A percentile compares a stretch with the other conserved stretches of the same genome.
These are phyloP conservation scores for Ceraclea dissimilis DNA, from an alignment of 2,888 invertebrate genomes.

Conservation along the genomic window DNA sequence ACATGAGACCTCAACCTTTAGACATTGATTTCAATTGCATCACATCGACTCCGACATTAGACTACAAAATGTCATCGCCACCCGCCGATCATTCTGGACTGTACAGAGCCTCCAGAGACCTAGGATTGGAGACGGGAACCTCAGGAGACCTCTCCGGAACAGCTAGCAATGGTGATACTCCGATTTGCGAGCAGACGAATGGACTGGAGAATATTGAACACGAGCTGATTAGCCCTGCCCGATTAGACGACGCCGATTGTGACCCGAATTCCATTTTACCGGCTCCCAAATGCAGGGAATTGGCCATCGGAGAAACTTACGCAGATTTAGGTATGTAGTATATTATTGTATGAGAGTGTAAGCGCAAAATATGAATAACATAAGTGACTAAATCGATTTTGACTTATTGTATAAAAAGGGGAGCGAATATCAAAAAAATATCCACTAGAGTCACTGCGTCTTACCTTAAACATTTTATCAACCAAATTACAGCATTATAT, in stretches of 20 bases:
- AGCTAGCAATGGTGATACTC: conserved; percentile 45
- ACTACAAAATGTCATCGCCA: conserved; percentile 43
- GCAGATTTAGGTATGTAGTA: conserved; percentile 44
- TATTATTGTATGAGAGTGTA: conserved; percentile 4
- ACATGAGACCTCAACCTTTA: conserved; percentile 43
- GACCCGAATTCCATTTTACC: conserved; percentile 45
- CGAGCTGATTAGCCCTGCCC: conserved; percentile 35
- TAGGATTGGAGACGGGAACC: conserved; percentile 3
- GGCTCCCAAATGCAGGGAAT: conserved; percentile 44
- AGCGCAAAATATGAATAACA: no score
- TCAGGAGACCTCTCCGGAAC: conserved; percentile 31
- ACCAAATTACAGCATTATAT: no score
- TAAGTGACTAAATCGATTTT: no score
- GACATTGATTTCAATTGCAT: conserved; percentile 46
- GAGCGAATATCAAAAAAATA: no score
- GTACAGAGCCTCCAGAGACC: conserved; percentile 14
- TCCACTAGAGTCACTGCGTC: no score
- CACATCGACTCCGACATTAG: conserved; percentile 42
- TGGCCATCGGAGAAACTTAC: conserved; percentile 49
- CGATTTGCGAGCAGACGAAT: conserved; percentile 40
- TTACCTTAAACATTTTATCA: no score
- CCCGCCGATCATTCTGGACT: conserved; percentile 6
- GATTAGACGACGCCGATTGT: conserved; percentile 42
- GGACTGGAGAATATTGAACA: conserved; percentile 41
- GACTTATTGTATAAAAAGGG: no score